A percentile compares a stretch with the other conserved stretches of the same genome.
Evolutionary conservation across 2,888 invertebrate species (phyloP).

Genomic region (Caenorhabditis doughertyi): DNA sequence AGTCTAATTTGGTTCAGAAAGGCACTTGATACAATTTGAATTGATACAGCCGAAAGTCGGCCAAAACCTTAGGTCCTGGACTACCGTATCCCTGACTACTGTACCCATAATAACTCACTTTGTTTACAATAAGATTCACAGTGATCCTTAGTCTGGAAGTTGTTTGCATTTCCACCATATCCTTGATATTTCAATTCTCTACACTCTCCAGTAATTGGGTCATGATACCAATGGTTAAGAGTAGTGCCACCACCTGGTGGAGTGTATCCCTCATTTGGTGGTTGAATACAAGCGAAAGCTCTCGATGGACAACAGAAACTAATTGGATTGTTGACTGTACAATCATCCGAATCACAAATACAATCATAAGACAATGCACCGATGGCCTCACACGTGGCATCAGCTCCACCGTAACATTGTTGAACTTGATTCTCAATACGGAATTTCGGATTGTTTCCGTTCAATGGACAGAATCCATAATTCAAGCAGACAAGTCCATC

Average conservation of each 20-base stretch:
- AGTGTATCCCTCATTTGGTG: slow-evolving; percentile 82
- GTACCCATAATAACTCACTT: slow-evolving; percentile 72
- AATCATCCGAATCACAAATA: slow-evolving; percentile 82
- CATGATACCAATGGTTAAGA: slow-evolving; percentile 82
- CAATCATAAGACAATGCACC: slow-evolving; percentile 82
- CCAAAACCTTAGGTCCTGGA: not conserved
- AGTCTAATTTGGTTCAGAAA: too few relatives aligned
- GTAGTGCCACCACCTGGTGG: slow-evolving; percentile 82
- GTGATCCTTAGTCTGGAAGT: slow-evolving; percentile 82
- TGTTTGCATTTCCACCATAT: slow-evolving; percentile 81
- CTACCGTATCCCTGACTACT: not conserved
- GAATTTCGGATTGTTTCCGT: slow-evolving; percentile 82
- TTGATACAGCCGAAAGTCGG: too few relatives aligned
- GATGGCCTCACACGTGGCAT: slow-evolving; percentile 82
- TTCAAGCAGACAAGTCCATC: slow-evolving; percentile 80
- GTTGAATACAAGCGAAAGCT: slow-evolving; percentile 82
- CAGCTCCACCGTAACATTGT: slow-evolving; percentile 81
- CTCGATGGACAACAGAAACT: slow-evolving; percentile 82
- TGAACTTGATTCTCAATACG: slow-evolving; percentile 82
- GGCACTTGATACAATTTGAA: too few relatives aligned
- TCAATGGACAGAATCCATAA: slow-evolving; percentile 82
- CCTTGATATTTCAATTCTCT: slow-evolving; percentile 81
- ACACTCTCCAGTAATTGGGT: slow-evolving; percentile 81
- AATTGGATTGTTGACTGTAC: slow-evolving; percentile 82
- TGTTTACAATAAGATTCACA: slow-evolving; percentile 83